A percentile compares a stretch with the other conserved stretches of the same genome.
Evolutionary conservation across 2,888 invertebrate genomes (phyloP).

Genomic region (Heliconius sara): DNA sequence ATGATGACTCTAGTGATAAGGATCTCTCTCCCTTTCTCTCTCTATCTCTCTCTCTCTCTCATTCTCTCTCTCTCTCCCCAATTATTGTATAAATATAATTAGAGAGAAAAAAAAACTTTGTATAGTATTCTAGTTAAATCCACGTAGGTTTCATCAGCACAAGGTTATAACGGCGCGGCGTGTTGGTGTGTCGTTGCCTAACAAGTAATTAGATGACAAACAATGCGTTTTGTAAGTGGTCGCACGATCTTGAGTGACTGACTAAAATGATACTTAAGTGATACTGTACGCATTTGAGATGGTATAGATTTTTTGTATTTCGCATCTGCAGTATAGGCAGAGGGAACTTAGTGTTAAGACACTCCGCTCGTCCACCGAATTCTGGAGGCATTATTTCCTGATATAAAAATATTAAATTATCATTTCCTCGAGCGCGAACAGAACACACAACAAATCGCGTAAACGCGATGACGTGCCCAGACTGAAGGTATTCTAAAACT

Average conservation of each 20-base stretch:
- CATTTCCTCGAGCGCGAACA: no score
- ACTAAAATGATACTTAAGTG: constrained; percentile 20
- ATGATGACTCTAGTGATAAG: not conserved
- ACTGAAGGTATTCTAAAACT: no score
- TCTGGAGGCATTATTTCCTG: no score
- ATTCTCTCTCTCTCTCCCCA: not conserved
- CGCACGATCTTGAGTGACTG: constrained; percentile 66
- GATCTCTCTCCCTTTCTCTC: not conserved
- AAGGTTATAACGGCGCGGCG: constrained; percentile 31
- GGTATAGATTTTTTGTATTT: no score
- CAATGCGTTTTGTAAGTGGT: constrained; percentile 70
- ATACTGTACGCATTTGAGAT: not conserved
- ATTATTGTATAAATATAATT: not conserved
- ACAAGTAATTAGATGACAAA: constrained; percentile 65
- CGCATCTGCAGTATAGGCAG: no score
- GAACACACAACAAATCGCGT: no score
- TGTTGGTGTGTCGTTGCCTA: constrained; percentile 56
- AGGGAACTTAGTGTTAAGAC: no score
- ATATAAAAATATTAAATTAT: no score
- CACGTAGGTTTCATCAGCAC: constrained; percentile 15
- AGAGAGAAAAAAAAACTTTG: not conserved
- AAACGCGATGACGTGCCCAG: no score
- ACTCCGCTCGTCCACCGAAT: no score
- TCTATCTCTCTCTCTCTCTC: no score
- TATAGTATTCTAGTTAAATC: constrained; percentile 2